Evolutionary conservation across 2,888 invertebrate species (phyloP).

Genomic region (Dexiosoma caninum): DNA sequence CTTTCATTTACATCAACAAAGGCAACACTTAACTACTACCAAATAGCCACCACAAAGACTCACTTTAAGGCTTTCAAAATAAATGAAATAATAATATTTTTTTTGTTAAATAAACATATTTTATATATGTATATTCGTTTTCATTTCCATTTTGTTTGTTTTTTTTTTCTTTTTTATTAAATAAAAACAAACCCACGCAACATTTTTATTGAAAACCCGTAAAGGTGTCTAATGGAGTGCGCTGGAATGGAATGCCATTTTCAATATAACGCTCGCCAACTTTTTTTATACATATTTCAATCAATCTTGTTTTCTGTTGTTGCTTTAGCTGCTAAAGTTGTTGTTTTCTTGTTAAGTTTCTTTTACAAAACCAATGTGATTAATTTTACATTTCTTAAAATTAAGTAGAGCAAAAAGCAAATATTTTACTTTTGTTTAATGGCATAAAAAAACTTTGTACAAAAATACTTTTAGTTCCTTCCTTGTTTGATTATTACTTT

Average conservation of each 20-base stretch:
- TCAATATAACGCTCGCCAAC: constrained; percentile 17
- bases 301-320: constrained; percentile 37
- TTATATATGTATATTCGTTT: background rate
- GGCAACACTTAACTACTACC: background rate
- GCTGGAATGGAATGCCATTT: constrained; percentile 11
- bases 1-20: constrained; percentile 58
- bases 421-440: background rate
- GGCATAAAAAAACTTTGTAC: background rate
- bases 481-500: constrained; percentile 23
- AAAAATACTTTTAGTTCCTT: constrained; percentile 22
- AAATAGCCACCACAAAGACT: constrained; percentile 20
- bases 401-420: constrained; percentile 13
- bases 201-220: background rate
- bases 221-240: constrained; percentile 12
- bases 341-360: constrained; percentile 11
- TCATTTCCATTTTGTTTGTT: background rate
- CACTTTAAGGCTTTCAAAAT: background rate
- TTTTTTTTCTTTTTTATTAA: background rate
- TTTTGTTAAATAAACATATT: background rate
- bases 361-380: constrained; percentile 45
- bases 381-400: constrained; percentile 53
- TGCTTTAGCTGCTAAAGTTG: background rate
- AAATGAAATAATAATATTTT: constrained; percentile 28
- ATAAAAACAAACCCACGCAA: constrained; percentile 44
- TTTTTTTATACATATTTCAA: constrained; percentile 43